phyloP scores from a whole-genome alignment of 2,797 vertebrate species.

The Acanthurus tractus region DNA sequence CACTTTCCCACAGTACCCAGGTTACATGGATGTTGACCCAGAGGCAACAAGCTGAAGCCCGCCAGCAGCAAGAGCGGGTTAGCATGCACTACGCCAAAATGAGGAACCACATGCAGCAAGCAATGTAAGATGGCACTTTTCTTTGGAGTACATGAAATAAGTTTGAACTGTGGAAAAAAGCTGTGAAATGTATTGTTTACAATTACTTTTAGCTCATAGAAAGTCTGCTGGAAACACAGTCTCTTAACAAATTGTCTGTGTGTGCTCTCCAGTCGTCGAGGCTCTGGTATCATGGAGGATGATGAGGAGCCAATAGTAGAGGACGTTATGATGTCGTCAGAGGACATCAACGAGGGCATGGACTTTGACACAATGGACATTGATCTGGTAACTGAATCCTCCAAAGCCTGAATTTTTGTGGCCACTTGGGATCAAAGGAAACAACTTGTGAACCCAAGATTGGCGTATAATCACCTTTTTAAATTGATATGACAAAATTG shows the following conservation, averaged over 20 bases:
- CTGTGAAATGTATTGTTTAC: not conserved
- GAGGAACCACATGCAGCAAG: constrained; percentile 95
- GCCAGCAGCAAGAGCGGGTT: constrained; percentile 94
- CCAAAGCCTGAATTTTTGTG: not conserved
- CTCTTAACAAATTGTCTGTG: constrained; percentile 7
- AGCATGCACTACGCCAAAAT: constrained; percentile 95
- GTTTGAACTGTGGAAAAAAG: not conserved
- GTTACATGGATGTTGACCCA: constrained; percentile 98
- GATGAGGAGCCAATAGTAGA: constrained; percentile 98
- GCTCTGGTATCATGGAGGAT: constrained; percentile 96
- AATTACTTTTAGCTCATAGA: not conserved
- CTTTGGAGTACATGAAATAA: not conserved
- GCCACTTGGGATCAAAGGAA: not conserved
- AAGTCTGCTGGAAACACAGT: not conserved
- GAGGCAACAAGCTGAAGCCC: constrained; percentile 94
- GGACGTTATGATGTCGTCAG: constrained; percentile 99
- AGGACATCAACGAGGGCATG: constrained; percentile 98
- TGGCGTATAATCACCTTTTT: not conserved
- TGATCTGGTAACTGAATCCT: constrained; percentile 89
- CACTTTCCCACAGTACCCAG: constrained; percentile 88
- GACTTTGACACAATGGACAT: constrained; percentile 99
- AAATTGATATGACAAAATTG: not conserved
- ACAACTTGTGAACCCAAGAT: not conserved
- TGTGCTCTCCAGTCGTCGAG: constrained; percentile 88
- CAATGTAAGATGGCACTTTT: constrained; percentile 88